Evolutionary conservation across 2,113 vertebrate genomes (phyloP).

Genomic region (Platichthys flesus): DNA sequence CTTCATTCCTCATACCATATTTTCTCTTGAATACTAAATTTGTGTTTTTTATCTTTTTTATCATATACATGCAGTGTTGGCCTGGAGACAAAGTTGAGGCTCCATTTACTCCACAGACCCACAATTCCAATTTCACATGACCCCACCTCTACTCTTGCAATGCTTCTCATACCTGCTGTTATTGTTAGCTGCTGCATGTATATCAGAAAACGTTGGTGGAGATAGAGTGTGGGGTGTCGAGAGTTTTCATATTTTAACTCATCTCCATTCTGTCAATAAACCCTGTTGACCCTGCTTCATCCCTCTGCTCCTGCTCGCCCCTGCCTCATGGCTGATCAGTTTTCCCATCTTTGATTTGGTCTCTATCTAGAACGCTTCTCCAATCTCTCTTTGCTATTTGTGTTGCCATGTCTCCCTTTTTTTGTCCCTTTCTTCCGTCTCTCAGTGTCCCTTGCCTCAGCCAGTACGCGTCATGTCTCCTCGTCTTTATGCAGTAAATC

Average conservation of each 20-base stretch:
- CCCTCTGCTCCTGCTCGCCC: not conserved
- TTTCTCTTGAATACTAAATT: too few relatives aligned
- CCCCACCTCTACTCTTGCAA: not conserved
- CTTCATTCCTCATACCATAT: too few relatives aligned
- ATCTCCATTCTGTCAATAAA: conserved; percentile 67
- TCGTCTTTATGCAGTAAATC: too few relatives aligned
- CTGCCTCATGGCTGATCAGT: not conserved
- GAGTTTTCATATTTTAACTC: conserved; percentile 64
- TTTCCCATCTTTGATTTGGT: not conserved
- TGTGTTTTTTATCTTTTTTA: too few relatives aligned
- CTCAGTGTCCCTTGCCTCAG: not conserved
- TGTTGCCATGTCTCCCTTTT: not conserved
- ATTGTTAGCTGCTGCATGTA: not conserved
- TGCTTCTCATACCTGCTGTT: not conserved
- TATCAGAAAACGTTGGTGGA: conserved; percentile 6
- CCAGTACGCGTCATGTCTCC: not conserved
- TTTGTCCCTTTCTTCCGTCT: not conserved
- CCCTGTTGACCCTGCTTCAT: conserved; percentile 20
- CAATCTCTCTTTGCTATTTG: too few relatives aligned
- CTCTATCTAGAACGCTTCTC: not conserved
- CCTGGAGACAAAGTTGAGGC: not conserved
- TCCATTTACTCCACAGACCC: not conserved
- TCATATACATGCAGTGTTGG: not conserved
- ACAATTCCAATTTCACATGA: not conserved
- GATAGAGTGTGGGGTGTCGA: conserved; percentile 29